These are phyloP conservation scores for Eupithecia abbreviata DNA, from an alignment of 2,888 invertebrate genomes.

Conservation along the genomic window DNA sequence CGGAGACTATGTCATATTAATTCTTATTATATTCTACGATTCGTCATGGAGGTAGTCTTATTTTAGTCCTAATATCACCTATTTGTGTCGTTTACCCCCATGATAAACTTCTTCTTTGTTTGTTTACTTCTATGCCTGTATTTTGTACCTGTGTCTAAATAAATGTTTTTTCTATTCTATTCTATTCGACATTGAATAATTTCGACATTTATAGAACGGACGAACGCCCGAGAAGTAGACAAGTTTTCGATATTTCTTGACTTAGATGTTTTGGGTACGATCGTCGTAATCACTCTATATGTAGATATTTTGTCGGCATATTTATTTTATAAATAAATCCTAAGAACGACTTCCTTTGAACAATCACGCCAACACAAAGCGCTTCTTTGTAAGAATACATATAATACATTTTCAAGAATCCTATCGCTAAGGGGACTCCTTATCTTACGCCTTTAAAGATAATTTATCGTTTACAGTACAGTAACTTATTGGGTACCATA, in stretches of 20 bases:
- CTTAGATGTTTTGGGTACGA: not conserved
- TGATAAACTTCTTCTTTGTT: too few relatives aligned
- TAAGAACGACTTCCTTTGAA: not conserved
- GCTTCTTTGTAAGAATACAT: not conserved
- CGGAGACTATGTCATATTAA: not conserved
- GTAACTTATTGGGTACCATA: not conserved
- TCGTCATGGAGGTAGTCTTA: too few relatives aligned
- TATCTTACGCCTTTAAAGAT: conserved; percentile 4
- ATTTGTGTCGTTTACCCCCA: too few relatives aligned
- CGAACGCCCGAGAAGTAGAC: not conserved
- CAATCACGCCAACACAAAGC: not conserved
- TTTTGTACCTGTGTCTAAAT: too few relatives aligned
- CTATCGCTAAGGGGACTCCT: not conserved
- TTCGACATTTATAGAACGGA: not conserved
- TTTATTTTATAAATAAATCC: not conserved
- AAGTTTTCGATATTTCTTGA: not conserved
- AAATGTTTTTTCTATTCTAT: too few relatives aligned
- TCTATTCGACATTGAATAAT: not conserved
- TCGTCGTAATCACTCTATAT: not conserved
- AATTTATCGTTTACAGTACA: not conserved
- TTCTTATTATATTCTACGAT: not conserved
- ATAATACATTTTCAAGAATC: not conserved
- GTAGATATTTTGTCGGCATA: not conserved
- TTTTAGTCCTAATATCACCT: too few relatives aligned
- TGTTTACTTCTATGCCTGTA: too few relatives aligned